These are phyloP conservation scores for Lacanobia oleracea DNA, from an alignment of 2,888 invertebrate species.

Conservation along the genomic window DNA sequence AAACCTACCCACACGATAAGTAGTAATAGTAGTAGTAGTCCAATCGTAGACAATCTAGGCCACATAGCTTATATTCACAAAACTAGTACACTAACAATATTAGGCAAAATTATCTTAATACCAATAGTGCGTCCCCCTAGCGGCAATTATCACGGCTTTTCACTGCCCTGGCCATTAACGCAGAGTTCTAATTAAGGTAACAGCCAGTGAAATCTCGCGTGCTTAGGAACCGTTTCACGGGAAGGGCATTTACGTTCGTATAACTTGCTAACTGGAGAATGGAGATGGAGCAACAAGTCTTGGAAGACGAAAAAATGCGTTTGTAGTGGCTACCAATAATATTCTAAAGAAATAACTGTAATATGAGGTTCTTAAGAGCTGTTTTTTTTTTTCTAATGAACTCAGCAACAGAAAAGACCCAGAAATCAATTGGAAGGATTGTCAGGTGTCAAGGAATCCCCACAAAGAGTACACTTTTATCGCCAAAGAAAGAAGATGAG, in stretches of 20 bases:
- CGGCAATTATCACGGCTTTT: conserved; percentile 64
- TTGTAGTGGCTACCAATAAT: background rate
- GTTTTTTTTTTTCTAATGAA: no score
- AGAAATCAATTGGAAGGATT: no score
- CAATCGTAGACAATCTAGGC: background rate
- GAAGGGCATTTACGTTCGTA: conserved; percentile 68
- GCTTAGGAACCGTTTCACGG: conserved; percentile 78
- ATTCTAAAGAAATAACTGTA: no score
- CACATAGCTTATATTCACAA: background rate
- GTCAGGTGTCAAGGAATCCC: no score
- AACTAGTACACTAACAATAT: conserved; percentile 25
- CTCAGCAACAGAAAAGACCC: no score
- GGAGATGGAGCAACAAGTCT: conserved; percentile 77
- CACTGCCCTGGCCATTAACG: conserved; percentile 63
- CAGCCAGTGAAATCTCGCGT: conserved; percentile 82
- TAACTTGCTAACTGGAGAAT: conserved; percentile 70
- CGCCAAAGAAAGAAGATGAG: no score
- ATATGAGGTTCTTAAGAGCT: no score
- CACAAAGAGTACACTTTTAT: no score
- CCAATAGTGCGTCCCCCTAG: conserved; percentile 45
- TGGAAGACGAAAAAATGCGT: background rate
- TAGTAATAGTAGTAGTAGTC: no score
- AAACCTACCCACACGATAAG: no score
- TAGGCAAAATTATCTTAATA: conserved; percentile 48
- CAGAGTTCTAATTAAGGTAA: conserved; percentile 77